Evolutionary conservation across 2,797 vertebrate genomes (phyloP).

Genomic region (Jordanella pulchra): DNA sequence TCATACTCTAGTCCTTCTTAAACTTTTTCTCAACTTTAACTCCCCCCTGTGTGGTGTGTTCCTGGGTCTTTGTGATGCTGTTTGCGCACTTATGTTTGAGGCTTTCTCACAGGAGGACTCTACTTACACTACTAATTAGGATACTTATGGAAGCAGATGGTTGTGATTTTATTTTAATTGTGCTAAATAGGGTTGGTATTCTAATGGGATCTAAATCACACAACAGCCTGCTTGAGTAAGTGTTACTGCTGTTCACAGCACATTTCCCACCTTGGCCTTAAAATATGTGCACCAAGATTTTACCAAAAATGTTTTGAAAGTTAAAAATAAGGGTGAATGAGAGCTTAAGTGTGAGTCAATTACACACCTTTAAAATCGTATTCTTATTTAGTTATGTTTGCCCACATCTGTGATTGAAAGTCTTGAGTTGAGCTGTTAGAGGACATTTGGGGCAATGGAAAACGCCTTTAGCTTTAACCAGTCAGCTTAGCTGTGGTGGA

Average conservation of each 20-base stretch:
- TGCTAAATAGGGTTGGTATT: conserved; percentile 11
- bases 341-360: conserved; percentile 16
- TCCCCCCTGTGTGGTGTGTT: too few species aligned
- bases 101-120: too few species aligned
- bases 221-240: background rate
- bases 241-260: background rate
- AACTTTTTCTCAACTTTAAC: too few species aligned
- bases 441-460: conserved; percentile 41
- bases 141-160: too few species aligned
- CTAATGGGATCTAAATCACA: conserved; percentile 1
- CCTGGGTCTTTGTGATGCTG: too few species aligned
- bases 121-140: too few species aligned
- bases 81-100: too few species aligned
- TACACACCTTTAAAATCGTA: background rate
- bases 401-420: conserved; percentile 14
- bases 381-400: conserved; percentile 25
- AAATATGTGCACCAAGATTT: conserved; percentile 25
- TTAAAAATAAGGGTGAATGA: conserved; percentile 42
- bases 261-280: background rate
- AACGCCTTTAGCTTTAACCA: conserved; percentile 42
- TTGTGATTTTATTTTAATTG: background rate
- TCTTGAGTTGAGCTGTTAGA: conserved; percentile 40
- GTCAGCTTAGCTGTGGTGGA: conserved; percentile 35
- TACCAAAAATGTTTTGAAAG: conserved; percentile 47
- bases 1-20: too few species aligned